Conservation (phyloP, 2,888 invertebrate genomes). For the Trachelus stipa region DNA sequence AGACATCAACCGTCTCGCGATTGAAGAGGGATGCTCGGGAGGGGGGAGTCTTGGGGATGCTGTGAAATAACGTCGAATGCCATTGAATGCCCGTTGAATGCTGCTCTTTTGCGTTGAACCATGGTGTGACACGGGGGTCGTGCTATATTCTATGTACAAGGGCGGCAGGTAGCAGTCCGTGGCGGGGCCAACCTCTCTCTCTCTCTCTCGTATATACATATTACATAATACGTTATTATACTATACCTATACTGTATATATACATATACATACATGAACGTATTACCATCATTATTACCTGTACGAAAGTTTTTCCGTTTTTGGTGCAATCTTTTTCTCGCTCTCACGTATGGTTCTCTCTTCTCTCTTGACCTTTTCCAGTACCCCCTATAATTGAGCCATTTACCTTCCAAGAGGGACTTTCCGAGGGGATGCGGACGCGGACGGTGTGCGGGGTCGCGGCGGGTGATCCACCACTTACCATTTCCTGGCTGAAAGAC, state of each 20-base stretch:
- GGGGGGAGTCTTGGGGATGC: background rate
- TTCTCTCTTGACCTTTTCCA: conserved; percentile 71
- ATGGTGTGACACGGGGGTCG: background rate
- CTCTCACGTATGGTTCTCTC: conserved; percentile 72
- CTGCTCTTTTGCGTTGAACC: background rate
- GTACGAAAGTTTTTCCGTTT: conserved; percentile 61
- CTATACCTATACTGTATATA: conserved; percentile 52
- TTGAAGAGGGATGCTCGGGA: background rate
- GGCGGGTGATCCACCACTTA: conserved; percentile 83
- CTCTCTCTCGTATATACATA: conserved; percentile 38
- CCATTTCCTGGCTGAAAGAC: conserved; percentile 86
- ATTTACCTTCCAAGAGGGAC: conserved; percentile 86
- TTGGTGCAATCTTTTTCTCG: conserved; percentile 70
- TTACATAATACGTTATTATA: conserved; percentile 61
- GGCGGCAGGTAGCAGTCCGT: conserved; percentile 60
- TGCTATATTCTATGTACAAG: conserved; percentile 28
- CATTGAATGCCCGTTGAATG: conserved; percentile 5
- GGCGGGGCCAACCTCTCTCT: conserved; percentile 61
- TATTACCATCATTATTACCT: conserved; percentile 39
- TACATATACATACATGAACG: conserved; percentile 36
- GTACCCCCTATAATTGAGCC: conserved; percentile 89
- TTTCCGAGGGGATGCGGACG: conserved; percentile 85
- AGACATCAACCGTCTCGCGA: background rate
- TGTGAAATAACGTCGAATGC: conserved; percentile 1
- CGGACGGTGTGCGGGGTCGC: conserved; percentile 85